Evolutionary conservation across 2,888 invertebrate species (phyloP).

Genomic region (Tortrix viridana): DNA sequence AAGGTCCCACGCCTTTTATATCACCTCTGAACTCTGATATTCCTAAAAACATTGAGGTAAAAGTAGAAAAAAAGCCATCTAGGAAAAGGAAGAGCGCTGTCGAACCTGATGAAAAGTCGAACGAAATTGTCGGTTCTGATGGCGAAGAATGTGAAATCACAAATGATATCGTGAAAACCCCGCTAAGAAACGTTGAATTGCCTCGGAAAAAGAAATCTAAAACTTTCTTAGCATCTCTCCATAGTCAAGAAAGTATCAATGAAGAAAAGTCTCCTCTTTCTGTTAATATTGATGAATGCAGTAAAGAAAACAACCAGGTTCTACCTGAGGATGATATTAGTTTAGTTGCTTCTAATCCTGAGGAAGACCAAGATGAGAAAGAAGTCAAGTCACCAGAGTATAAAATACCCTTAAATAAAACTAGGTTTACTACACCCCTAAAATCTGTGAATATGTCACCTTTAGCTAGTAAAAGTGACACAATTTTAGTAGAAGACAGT

Average conservation of each 20-base stretch:
- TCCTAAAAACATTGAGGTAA: constrained; percentile 44
- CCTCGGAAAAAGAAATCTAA: constrained; percentile 64
- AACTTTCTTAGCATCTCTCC: constrained; percentile 47
- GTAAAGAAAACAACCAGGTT: constrained; percentile 13
- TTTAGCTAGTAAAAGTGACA: constrained; percentile 8
- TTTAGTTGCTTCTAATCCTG: constrained; percentile 4
- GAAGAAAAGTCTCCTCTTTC: constrained; percentile 4
- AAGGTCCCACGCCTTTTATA: constrained; percentile 67
- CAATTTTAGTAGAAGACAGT: constrained; percentile 16
- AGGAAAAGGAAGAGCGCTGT: constrained; percentile 58
- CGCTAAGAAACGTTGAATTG: constrained; percentile 53
- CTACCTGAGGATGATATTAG: neutral
- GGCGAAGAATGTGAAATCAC: constrained; percentile 41
- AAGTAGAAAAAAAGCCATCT: constrained; percentile 47
- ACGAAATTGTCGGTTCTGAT: constrained; percentile 37
- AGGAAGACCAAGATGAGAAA: neutral
- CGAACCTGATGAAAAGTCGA: constrained; percentile 13
- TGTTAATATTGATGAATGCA: constrained; percentile 21
- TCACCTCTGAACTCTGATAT: constrained; percentile 58
- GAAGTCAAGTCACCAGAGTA: neutral
- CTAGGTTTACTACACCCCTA: constrained; percentile 12
- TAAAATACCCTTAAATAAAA: neutral
- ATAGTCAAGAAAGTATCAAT: constrained; percentile 40
- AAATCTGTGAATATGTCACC: constrained; percentile 30
- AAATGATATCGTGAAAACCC: constrained; percentile 48